Evolutionary conservation across 2,888 invertebrate species (phyloP).

Genomic region (Fragum sueziense): DNA sequence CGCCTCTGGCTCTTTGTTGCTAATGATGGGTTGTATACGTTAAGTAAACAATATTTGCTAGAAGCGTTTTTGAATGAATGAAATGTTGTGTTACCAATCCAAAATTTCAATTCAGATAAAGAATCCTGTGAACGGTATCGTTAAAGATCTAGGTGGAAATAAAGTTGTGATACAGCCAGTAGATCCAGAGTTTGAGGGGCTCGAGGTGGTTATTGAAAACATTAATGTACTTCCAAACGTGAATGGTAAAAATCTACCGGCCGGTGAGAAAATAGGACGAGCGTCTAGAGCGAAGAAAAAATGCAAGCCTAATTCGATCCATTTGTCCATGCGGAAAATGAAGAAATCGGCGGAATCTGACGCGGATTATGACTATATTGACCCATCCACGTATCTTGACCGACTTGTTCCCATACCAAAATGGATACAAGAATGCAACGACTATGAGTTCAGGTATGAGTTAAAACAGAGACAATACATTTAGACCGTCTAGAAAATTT

Average conservation of each 20-base stretch:
- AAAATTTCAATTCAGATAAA: conserved; percentile 46
- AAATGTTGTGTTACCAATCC: too few relatives aligned
- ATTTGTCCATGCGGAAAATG: conserved; percentile 60
- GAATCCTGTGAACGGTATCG: conserved; percentile 52
- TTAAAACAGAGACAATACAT: too few relatives aligned
- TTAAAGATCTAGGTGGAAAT: conserved; percentile 23
- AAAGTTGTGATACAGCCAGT: conserved; percentile 56
- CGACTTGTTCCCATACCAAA: conserved; percentile 61
- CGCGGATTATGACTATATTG: conserved; percentile 60
- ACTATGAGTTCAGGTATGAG: conserved; percentile 53
- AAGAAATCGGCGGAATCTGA: conserved; percentile 38
- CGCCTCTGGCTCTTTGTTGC: too few relatives aligned
- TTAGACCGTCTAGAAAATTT: too few relatives aligned
- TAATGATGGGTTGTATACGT: too few relatives aligned
- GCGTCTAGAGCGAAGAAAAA: conserved; percentile 42
- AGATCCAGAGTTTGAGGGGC: conserved; percentile 51
- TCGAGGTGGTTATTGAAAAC: conserved; percentile 67
- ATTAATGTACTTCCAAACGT: conserved; percentile 33
- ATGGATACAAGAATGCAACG: conserved; percentile 68
- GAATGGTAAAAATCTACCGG: conserved; percentile 26
- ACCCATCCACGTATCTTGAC: conserved; percentile 66
- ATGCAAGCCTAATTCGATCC: conserved; percentile 58
- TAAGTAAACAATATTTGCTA: too few relatives aligned
- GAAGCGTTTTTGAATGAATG: too few relatives aligned
- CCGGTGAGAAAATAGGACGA: conserved; percentile 52